phyloP scores from a whole-genome alignment of 2,888 invertebrate species.

The Phania funesta region DNA sequence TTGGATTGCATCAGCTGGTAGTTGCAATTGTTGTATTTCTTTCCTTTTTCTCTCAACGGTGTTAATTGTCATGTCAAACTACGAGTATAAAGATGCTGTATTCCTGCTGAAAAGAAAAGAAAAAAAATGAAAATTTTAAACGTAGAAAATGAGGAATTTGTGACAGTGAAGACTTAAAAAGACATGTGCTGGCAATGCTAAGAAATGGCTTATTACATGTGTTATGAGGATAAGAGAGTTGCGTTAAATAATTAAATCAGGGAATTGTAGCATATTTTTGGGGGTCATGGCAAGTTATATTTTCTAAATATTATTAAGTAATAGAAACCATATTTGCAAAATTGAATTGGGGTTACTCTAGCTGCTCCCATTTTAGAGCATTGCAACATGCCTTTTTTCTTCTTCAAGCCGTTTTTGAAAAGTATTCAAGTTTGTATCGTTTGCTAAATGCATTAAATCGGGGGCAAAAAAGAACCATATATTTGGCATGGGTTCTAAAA shows the following conservation, averaged over 20 bases:
- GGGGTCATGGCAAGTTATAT: background rate
- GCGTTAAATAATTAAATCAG: background rate
- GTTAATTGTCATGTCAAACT: slow-evolving; percentile 60
- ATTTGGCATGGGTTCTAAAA: slow-evolving; percentile 51
- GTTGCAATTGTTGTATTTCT: background rate
- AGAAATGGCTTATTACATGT: background rate
- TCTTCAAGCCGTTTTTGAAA: slow-evolving; percentile 45
- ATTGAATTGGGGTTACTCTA: slow-evolving; percentile 8
- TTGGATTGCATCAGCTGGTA: slow-evolving; percentile 37
- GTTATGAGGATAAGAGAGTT: background rate
- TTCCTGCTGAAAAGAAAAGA: background rate
- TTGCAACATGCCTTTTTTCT: slow-evolving; percentile 46
- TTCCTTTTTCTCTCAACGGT: background rate
- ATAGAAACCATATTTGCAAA: no score
- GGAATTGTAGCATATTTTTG: slow-evolving; percentile 22
- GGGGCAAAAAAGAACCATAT: slow-evolving; percentile 56
- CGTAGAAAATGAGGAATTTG: slow-evolving; percentile 46
- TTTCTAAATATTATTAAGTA: background rate
- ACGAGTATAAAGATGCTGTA: slow-evolving; percentile 21
- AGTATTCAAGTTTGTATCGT: no score
- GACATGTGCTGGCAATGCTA: background rate
- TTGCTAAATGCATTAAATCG: slow-evolving; percentile 30
- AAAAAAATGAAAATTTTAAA: no score
- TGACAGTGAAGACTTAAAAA: slow-evolving; percentile 1
- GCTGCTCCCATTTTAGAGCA: slow-evolving; percentile 38